Base-by-base conservation (phyloP, 2,797 vertebrate genomes). In the Lepilemur septentrionalis region DNA sequence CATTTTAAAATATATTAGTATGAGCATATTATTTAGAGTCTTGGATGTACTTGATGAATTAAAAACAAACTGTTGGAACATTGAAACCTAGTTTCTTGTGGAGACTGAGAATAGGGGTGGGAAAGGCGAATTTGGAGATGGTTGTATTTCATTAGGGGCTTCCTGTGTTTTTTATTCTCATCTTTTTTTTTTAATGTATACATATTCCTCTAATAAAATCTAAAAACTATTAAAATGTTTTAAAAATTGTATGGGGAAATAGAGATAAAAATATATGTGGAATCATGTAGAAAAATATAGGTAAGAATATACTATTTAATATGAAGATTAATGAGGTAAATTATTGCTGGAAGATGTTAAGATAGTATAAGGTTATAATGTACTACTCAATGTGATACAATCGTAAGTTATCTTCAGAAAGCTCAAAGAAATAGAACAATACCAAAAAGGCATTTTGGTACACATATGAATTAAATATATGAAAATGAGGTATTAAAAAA, bases 281-380 rank as follows among this genome's bases (percentile, higher is more conserved):
- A 87, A 76, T 69, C 63, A 79, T 55, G 14, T 86, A n/a, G 46
- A 28, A 65, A 87, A 50, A 73, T 83, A 48, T 9, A 87, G 32
- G 35, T 38, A 95, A 22, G 32, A 82, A 78, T 38, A 32, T 55
- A 63, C 59, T 59, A 48, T 48, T 96, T 94, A 91, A 75, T 46
- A 50, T 90, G 35, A 79, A 89, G 23, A 75, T 80, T 76, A 79
- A 72, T 82, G 72, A 89, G 30, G 35, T 75, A 94, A 85, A 93
- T 91, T 48, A 69, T 80, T 90, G 15, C n/a, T 87, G 0, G 32
- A 48, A 59, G 41, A 89, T 72, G 70, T 35, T 87, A 89, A 81
- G 35, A 84, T n/a, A 76, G 5, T 70, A 30, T 38, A 79, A 88
- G 92, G 32, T 57, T 91, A 52, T 48, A 59, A 32, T 30, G 22